Conservation (phyloP, 2,888 invertebrate species). For the Ellobium chinense region DNA sequence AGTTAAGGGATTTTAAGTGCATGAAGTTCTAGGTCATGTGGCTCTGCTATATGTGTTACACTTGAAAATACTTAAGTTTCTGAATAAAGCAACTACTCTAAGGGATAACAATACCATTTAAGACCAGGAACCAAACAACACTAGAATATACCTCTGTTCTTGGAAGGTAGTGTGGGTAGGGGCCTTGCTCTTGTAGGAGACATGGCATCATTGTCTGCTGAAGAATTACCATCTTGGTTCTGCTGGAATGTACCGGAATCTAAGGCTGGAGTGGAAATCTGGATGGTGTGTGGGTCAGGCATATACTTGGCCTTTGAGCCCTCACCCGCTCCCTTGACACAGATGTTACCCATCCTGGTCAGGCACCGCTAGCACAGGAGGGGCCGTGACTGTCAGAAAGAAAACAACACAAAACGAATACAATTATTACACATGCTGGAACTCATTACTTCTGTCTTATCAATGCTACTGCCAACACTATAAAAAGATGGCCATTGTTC, state of each 20-base stretch:
- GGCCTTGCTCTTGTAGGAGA: constrained; percentile 21
- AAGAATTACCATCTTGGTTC: not conserved
- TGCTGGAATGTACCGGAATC: not conserved
- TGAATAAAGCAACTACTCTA: no score
- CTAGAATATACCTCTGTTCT: constrained; percentile 36
- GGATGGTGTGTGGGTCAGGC: constrained; percentile 13
- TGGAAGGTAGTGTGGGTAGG: constrained; percentile 32
- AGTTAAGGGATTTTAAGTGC: no score
- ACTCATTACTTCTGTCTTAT: no score
- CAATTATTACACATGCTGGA: no score
- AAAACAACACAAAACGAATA: not conserved
- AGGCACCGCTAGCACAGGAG: not conserved
- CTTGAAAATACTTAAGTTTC: no score
- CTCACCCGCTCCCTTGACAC: not conserved
- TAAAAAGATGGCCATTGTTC: no score
- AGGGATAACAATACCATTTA: no score
- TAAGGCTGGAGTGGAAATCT: not conserved
- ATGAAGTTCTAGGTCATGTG: no score
- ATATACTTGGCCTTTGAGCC: not conserved
- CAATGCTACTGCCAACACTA: no score
- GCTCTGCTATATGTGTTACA: no score
- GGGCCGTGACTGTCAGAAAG: not conserved
- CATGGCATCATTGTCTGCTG: not conserved
- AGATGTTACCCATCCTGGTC: constrained; percentile 27
- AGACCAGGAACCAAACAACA: not conserved